Evolutionary conservation across 2,888 invertebrate species (phyloP), one percentile per base, ranked within the genome.

Genomic region (Scaptomyza tumidula): DNA sequence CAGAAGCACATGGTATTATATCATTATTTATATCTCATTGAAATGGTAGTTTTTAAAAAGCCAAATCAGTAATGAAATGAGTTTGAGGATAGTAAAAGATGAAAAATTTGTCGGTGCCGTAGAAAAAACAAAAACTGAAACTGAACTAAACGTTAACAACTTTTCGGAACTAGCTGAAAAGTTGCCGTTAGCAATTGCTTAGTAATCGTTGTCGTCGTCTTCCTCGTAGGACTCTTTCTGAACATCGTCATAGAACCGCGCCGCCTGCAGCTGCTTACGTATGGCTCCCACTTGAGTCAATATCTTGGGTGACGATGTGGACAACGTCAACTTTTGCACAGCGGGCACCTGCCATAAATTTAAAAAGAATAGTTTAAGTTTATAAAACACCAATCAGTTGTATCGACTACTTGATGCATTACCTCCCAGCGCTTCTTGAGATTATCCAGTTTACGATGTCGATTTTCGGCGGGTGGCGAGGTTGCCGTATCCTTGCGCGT

Each of bases 281-380:
- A 95, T 95, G 13, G 95, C 95, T 0, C 95, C 95, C 39, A 95
- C 90, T 86, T 95, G 95, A 0, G 95, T 95, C 69, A 95, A 82
- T 64, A 95, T 94, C 57, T 94, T 88, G 3, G 92, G 91, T 9
- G 90, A 90, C 48, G 78, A 81, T 1, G 81, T 71, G 16, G 91
- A 90, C 52, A 91, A 80, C 0, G 83, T 88, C 39, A 89, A 88
- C 66, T 90, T 91, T 63, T 95, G 95, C n/a, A 95, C 94, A 0
- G 93, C 94, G 0, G 95, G 95, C 62, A 95, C 93, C 92, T 94
- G 90, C 4, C 6, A 29, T 2, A n/a, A 6, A n/a, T n/a, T 0
- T n/a, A n/a, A 6, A 37, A 16, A 41, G 13, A 31, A 49, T 19
- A 0, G 10, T 14, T 29, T 7, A 31, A 27, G 50, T 43, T 35